Conservation (phyloP, 2,888 invertebrate genomes). For the Drosophila pseudotalamancana region DNA sequence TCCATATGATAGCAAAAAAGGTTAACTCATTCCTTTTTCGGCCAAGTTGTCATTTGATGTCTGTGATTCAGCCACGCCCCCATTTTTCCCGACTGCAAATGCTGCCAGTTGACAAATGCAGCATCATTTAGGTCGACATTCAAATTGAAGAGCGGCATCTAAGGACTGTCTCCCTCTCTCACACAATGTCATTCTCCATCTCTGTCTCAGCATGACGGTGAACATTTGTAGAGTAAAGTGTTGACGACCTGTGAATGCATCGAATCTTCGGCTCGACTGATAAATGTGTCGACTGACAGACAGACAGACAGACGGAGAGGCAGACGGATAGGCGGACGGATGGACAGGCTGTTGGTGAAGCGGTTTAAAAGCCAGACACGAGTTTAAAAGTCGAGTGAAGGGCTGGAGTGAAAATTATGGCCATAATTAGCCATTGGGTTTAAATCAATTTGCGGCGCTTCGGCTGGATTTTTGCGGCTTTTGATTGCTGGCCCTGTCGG, state of each 20-base stretch:
- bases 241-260: slow-evolving; percentile 20
- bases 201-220: slow-evolving; percentile 28
- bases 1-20: slow-evolving; percentile 14
- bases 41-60: slow-evolving; percentile 12
- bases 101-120: slow-evolving; percentile 52
- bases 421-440: slow-evolving; percentile 62
- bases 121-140: slow-evolving; percentile 60
- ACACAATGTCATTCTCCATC: neutral
- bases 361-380: slow-evolving; percentile 20
- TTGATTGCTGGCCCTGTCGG: neutral
- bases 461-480: slow-evolving; percentile 2
- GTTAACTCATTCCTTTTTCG: slow-evolving; percentile 21
- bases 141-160: slow-evolving; percentile 31
- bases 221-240: slow-evolving; percentile 37
- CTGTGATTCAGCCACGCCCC: slow-evolving; percentile 29
- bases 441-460: slow-evolving; percentile 54
- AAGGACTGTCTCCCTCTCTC: slow-evolving; percentile 6
- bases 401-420: slow-evolving; percentile 51
- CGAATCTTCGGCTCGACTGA: slow-evolving; percentile 38
- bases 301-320: neutral
- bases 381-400: slow-evolving; percentile 46
- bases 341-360: slow-evolving; percentile 3
- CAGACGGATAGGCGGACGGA: slow-evolving; percentile 8
- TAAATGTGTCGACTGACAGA: slow-evolving; percentile 26
- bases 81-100: slow-evolving; percentile 33